These are phyloP conservation scores for Ochropleura plecta DNA, from an alignment of 2,888 invertebrate genomes.

Conservation along the genomic window DNA sequence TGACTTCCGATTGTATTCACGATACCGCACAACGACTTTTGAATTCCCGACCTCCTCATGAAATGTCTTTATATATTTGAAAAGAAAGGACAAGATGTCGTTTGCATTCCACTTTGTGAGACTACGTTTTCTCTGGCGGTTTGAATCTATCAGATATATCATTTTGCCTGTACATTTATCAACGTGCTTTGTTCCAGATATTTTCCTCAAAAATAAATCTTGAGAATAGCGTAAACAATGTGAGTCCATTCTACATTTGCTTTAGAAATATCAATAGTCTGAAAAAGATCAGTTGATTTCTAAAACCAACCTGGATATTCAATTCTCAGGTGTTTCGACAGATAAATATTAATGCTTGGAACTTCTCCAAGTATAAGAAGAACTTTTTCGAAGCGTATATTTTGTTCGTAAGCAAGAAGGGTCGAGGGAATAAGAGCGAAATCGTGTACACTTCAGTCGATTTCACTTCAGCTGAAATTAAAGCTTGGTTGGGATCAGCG, in stretches of 20 bases:
- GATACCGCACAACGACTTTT: constrained; percentile 49
- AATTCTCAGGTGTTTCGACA: constrained; percentile 43
- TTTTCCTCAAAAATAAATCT: not conserved
- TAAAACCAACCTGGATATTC: constrained; percentile 38
- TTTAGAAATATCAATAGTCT: not conserved
- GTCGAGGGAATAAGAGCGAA: constrained; percentile 84
- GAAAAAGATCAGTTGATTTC: constrained; percentile 4
- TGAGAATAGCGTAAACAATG: not conserved
- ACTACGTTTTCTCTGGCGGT: constrained; percentile 9
- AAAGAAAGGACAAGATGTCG: constrained; percentile 46
- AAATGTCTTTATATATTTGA: constrained; percentile 34
- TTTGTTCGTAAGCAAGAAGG: constrained; percentile 75
- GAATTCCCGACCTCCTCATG: constrained; percentile 46
- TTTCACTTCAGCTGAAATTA: constrained; percentile 86
- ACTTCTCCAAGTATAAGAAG: constrained; percentile 67
- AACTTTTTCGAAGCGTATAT: constrained; percentile 72
- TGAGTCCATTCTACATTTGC: not conserved
- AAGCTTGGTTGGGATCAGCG: constrained; percentile 79
- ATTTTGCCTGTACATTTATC: constrained; percentile 1
- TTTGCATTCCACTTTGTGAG: constrained; percentile 40
- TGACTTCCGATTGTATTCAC: constrained; percentile 47
- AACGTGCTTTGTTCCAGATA: not conserved
- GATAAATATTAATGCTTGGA: constrained; percentile 72
- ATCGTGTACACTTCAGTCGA: constrained; percentile 86
- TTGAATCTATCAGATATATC: not conserved